Evolutionary conservation across 2,888 invertebrate genomes (phyloP).

Genomic region (Norana najaformis): DNA sequence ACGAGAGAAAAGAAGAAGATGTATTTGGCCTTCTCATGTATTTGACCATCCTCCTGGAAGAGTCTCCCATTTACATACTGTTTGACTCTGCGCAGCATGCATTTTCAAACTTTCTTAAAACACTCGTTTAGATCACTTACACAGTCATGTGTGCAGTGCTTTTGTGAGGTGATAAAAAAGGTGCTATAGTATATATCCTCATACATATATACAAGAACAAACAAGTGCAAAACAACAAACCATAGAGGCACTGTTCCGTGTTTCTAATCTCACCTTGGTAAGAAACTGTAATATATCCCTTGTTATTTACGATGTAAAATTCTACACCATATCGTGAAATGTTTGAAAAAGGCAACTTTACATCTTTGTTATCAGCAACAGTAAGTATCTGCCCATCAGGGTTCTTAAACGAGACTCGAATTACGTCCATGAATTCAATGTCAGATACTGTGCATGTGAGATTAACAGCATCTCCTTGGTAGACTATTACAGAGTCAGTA

Average conservation of each 20-base stretch:
- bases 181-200: neutral
- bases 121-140: neutral
- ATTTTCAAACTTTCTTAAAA: no score
- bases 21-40: no score
- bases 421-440: conserved; percentile 23
- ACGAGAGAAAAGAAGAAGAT: no score
- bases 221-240: neutral
- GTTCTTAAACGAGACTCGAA: conserved; percentile 18
- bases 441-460: conserved; percentile 2
- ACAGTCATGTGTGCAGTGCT: neutral
- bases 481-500: neutral
- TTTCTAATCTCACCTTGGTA: neutral
- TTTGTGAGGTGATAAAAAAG: neutral
- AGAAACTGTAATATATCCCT: conserved; percentile 16
- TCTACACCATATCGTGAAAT: conserved; percentile 3
- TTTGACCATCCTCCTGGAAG: no score
- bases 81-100: no score
- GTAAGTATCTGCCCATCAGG: neutral
- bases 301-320: neutral
- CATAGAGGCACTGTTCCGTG: no score
- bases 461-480: conserved; percentile 16
- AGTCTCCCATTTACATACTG: no score
- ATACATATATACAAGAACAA: neutral
- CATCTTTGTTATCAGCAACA: conserved; percentile 14
- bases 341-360: conserved; percentile 4